Percentiles rank a stretch among this genome's conserved stretches.
Evolutionary conservation across 2,888 invertebrate species (phyloP).

Genomic region (Leucozona laternaria): DNA sequence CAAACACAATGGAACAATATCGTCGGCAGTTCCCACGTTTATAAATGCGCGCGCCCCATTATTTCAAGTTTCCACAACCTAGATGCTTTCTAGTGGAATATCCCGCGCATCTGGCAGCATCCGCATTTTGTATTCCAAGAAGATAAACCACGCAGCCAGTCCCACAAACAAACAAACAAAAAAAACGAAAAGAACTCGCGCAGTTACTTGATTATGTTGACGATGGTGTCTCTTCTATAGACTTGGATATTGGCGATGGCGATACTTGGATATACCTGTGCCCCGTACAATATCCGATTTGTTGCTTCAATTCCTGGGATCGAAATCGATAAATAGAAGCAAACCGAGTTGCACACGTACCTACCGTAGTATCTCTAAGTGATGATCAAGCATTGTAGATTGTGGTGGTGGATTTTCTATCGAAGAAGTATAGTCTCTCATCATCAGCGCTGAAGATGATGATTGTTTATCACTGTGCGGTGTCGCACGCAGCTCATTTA

Average conservation of each 20-base stretch:
- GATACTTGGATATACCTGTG: constrained; percentile 1
- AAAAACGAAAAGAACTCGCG: constrained; percentile 42
- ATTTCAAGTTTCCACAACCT: constrained; percentile 74
- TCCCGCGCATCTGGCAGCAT: constrained; percentile 73
- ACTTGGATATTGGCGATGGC: background rate
- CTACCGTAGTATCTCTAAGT: background rate
- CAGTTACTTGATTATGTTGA: constrained; percentile 64
- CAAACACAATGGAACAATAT: constrained; percentile 66
- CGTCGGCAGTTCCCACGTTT: constrained; percentile 68
- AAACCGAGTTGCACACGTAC: constrained; percentile 3
- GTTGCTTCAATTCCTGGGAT: constrained; percentile 65
- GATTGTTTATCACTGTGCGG: constrained; percentile 69
- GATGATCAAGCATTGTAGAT: background rate
- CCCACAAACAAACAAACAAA: constrained; percentile 4
- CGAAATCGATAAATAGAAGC: constrained; percentile 50
- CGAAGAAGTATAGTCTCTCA: constrained; percentile 41
- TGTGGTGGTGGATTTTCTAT: constrained; percentile 30
- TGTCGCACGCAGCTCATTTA: constrained; percentile 72
- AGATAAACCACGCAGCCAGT: constrained; percentile 67
- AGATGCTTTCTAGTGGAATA: constrained; percentile 71
- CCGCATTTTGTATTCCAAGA: constrained; percentile 74
- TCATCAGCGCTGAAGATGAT: constrained; percentile 62
- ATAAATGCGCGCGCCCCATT: constrained; percentile 73
- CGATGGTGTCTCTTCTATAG: background rate
- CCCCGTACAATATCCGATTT: constrained; percentile 71